Conservation (phyloP, 2,113 vertebrate genomes). For the Coptodon rendalli region DNA sequence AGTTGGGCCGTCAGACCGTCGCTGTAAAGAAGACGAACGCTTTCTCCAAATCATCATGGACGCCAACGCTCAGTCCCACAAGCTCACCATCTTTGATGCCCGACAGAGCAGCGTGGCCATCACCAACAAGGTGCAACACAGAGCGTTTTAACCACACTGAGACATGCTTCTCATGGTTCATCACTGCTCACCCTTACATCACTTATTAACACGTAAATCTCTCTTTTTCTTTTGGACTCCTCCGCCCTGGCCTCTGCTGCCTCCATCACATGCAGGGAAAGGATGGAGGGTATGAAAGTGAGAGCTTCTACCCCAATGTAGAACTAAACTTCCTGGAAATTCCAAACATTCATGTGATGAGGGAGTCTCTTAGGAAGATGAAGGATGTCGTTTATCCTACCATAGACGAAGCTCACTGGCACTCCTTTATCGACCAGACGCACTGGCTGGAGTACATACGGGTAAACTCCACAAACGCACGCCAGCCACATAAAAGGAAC, state of each 20-base stretch:
- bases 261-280: slow-evolving; percentile 75
- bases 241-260: not conserved
- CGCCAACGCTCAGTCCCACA: slow-evolving; percentile 95
- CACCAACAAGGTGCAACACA: slow-evolving; percentile 83
- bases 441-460: slow-evolving; percentile 95
- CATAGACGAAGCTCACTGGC: slow-evolving; percentile 87
- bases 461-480: slow-evolving; percentile 63
- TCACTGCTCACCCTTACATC: not conserved
- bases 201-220: not conserved
- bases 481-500: not conserved
- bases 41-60: slow-evolving; percentile 95
- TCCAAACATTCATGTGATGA: slow-evolving; percentile 96
- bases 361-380: slow-evolving; percentile 91
- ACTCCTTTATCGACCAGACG: slow-evolving; percentile 85
- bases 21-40: slow-evolving; percentile 94
- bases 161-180: not conserved
- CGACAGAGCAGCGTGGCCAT: slow-evolving; percentile 85
- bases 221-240: not conserved
- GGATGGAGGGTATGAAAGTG: slow-evolving; percentile 91
- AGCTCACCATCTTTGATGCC: slow-evolving; percentile 91
- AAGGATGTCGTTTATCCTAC: slow-evolving; percentile 91
- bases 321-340: slow-evolving; percentile 93
- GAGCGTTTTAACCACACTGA: not conserved
- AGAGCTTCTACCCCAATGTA: slow-evolving; percentile 86
- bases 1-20: slow-evolving; percentile 86